These are phyloP conservation scores for Bombylius major DNA, from an alignment of 2,888 invertebrate genomes.

Conservation along the genomic window DNA sequence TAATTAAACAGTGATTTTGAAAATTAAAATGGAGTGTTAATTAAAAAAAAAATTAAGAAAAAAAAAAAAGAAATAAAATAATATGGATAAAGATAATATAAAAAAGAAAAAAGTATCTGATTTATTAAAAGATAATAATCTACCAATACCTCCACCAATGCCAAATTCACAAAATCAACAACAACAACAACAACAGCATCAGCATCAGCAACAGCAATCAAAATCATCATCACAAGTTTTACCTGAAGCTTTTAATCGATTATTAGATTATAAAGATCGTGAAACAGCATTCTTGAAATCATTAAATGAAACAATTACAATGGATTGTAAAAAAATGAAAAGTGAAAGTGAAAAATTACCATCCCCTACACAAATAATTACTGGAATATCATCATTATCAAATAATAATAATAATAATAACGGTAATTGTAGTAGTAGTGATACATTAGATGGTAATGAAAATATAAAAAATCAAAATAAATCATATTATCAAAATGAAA, in stretches of 20 bases:
- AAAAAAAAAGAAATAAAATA: no score
- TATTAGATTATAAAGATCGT: slow-evolving; percentile 23
- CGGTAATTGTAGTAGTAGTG: not conserved
- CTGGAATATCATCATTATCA: not conserved
- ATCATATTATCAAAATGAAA: not conserved
- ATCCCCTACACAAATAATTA: not conserved
- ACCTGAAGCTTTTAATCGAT: slow-evolving; percentile 19
- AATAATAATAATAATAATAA: not conserved
- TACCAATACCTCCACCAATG: slow-evolving; percentile 11
- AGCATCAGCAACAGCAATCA: not conserved
- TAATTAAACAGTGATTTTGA: no score
- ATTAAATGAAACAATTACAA: slow-evolving; percentile 23
- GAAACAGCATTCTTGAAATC: slow-evolving; percentile 22
- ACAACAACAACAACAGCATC: no score
- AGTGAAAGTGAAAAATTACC: slow-evolving; percentile 9
- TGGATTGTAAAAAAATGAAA: slow-evolving; percentile 17
- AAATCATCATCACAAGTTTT: not conserved
- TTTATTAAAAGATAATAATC: slow-evolving; percentile 11
- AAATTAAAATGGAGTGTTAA: no score
- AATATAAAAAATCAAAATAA: not conserved
- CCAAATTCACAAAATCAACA: not conserved
- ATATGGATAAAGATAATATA: slow-evolving; percentile 10
- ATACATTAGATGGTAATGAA: not conserved
- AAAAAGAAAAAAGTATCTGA: slow-evolving; percentile 9
- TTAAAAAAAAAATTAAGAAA: no score